These are phyloP conservation scores for Sylvilagus floridanus DNA, from an alignment of 2,797 vertebrate genomes.

Conservation along the genomic window DNA sequence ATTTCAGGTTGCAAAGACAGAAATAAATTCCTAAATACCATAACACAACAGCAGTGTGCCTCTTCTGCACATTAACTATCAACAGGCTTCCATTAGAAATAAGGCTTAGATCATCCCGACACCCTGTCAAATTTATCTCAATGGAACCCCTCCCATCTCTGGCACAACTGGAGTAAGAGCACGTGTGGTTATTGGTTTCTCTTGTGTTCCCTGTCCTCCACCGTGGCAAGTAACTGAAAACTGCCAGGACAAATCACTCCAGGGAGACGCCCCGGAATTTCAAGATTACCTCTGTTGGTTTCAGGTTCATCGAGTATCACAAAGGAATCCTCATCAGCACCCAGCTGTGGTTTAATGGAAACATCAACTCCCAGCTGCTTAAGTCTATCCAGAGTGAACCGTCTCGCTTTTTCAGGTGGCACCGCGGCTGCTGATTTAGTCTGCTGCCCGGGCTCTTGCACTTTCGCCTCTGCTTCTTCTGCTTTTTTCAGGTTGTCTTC, in stretches of 20 bases:
- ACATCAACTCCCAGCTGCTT: constrained; percentile 94
- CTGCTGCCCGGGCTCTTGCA: constrained; percentile 48
- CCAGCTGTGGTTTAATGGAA: constrained; percentile 92
- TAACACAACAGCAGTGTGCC: not conserved
- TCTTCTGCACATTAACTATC: constrained; percentile 38
- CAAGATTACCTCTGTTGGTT: constrained; percentile 90
- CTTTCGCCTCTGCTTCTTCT: not conserved
- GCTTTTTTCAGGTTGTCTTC: not conserved
- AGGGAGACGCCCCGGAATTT: not conserved
- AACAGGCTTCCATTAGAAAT: constrained; percentile 48
- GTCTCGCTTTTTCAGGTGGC: constrained; percentile 86
- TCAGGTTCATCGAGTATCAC: constrained; percentile 92
- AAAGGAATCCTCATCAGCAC: constrained; percentile 91
- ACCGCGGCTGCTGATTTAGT: not conserved
- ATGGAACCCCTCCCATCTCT: not conserved
- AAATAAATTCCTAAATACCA: constrained; percentile 42
- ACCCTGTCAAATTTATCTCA: constrained; percentile 26
- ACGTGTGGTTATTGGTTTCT: not conserved
- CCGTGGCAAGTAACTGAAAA: not conserved
- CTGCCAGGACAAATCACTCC: not conserved
- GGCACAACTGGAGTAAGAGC: not conserved
- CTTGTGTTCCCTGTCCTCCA: not conserved
- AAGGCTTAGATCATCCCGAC: not conserved
- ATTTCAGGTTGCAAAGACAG: not conserved
- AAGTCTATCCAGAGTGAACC: constrained; percentile 92